Conservation (phyloP, 1,140 invertebrate genomes). For the Lepidurus packardi region DNA sequence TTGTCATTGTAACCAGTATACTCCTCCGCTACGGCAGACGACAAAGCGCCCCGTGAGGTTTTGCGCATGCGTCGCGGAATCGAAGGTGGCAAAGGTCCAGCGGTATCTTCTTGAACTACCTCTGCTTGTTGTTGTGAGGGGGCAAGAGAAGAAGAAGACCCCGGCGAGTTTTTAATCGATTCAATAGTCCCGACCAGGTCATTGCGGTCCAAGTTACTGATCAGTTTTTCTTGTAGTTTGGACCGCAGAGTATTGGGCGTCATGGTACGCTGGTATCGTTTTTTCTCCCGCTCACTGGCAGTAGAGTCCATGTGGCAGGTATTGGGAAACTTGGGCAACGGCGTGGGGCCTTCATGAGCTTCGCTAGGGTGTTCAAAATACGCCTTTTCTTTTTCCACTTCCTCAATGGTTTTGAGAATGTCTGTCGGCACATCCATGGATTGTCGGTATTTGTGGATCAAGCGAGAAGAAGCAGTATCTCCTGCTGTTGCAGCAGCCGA, state of each 20-base stretch:
- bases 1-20: slow-evolving; percentile 56
- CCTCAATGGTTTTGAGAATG: slow-evolving; percentile 39
- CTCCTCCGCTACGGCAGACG: slow-evolving; percentile 38
- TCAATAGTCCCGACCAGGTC: slow-evolving; percentile 39
- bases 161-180: slow-evolving; percentile 36
- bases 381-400: slow-evolving; percentile 33
- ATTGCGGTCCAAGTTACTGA: slow-evolving; percentile 38
- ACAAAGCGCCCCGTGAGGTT: slow-evolving; percentile 36
- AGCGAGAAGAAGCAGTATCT: slow-evolving; percentile 34
- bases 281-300: slow-evolving; percentile 35
- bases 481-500: background rate
- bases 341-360: slow-evolving; percentile 4
- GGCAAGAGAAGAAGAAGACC: background rate
- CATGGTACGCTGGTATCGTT: slow-evolving; percentile 38
- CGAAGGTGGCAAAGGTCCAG: slow-evolving; percentile 41
- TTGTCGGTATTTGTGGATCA: slow-evolving; percentile 40
- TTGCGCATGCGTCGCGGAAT: slow-evolving; percentile 41
- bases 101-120: slow-evolving; percentile 7
- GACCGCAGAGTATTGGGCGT: slow-evolving; percentile 39
- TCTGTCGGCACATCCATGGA: slow-evolving; percentile 39
- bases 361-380: background rate
- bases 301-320: background rate
- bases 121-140: background rate
- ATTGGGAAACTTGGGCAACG: background rate
- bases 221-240: slow-evolving; percentile 38